phyloP scores from a whole-genome alignment of 1,140 invertebrate genomes.

The Leptopilina boulardi region DNA sequence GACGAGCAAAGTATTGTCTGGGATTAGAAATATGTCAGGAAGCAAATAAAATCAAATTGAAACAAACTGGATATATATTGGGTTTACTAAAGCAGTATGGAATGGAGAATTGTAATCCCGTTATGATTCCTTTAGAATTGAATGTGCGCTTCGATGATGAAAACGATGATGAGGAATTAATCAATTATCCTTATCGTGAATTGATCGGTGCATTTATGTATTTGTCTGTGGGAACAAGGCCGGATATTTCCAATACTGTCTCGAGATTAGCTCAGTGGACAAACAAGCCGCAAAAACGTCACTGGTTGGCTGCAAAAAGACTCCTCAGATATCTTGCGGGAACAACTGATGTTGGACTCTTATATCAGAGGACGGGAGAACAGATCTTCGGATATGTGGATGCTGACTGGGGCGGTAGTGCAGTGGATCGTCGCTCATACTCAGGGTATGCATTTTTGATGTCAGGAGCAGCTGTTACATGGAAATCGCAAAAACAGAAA shows the following conservation, averaged over 20 bases:
- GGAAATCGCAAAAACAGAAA: slow-evolving; percentile 52
- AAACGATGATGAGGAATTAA: not conserved
- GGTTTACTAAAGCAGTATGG: not conserved
- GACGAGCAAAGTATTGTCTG: not conserved
- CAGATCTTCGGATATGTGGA: slow-evolving; percentile 39
- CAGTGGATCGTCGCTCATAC: slow-evolving; percentile 46
- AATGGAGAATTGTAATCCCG: not conserved
- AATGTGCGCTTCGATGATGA: not conserved
- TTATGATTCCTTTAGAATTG: not conserved
- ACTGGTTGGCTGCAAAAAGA: slow-evolving; percentile 61
- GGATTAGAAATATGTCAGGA: not conserved
- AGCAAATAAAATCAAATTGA: not conserved
- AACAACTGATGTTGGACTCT: slow-evolving; percentile 53
- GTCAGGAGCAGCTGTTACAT: slow-evolving; percentile 42
- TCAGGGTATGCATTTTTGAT: slow-evolving; percentile 46
- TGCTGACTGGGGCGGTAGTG: slow-evolving; percentile 52
- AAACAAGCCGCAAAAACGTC: slow-evolving; percentile 45
- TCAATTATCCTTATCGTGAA: slow-evolving; percentile 38
- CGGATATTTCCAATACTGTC: slow-evolving; percentile 72
- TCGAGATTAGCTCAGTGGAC: slow-evolving; percentile 58
- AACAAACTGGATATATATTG: not conserved
- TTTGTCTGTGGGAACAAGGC: slow-evolving; percentile 68
- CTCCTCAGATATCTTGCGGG: slow-evolving; percentile 63
- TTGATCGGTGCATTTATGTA: slow-evolving; percentile 70
- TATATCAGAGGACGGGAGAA: slow-evolving; percentile 40